Conservation (phyloP, 2,113 vertebrate genomes). For the Heterotis niloticus region DNA sequence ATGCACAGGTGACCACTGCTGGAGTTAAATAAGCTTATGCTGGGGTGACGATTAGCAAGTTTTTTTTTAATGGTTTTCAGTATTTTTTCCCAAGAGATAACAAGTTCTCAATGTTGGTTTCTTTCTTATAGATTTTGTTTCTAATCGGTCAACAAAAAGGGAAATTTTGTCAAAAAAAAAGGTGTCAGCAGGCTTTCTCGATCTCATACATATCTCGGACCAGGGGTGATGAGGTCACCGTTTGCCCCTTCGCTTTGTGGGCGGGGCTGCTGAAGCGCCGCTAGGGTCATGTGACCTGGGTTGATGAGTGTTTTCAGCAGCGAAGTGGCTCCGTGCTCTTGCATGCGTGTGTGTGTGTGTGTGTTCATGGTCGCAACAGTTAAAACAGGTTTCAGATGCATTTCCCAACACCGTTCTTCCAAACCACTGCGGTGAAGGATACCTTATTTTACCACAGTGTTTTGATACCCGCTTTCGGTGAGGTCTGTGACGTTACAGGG, state of each 20-base stretch:
- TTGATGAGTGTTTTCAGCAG: background rate
- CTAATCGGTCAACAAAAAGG: background rate
- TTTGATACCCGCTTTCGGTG: background rate
- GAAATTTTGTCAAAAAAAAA: conserved; percentile 37
- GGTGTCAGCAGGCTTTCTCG: conserved; percentile 36
- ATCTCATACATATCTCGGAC: conserved; percentile 42
- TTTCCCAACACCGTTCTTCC: background rate
- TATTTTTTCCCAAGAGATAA: background rate
- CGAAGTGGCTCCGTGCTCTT: background rate
- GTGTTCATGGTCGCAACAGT: background rate
- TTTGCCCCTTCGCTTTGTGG: background rate
- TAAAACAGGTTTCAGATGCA: background rate
- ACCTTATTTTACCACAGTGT: conserved; percentile 8
- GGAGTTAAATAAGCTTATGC: background rate
- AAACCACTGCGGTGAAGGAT: conserved; percentile 23
- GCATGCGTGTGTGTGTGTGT: background rate
- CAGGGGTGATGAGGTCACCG: background rate
- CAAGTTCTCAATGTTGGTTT: background rate
- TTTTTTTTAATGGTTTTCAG: background rate
- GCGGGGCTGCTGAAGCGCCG: background rate
- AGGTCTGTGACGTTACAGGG: background rate
- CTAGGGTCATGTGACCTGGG: background rate
- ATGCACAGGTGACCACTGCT: conserved; percentile 49
- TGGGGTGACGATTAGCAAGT: background rate
- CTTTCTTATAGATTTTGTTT: too few relatives aligned